Conservation (phyloP, 2,888 invertebrate species). For the Sclerodermus sp. region DNA sequence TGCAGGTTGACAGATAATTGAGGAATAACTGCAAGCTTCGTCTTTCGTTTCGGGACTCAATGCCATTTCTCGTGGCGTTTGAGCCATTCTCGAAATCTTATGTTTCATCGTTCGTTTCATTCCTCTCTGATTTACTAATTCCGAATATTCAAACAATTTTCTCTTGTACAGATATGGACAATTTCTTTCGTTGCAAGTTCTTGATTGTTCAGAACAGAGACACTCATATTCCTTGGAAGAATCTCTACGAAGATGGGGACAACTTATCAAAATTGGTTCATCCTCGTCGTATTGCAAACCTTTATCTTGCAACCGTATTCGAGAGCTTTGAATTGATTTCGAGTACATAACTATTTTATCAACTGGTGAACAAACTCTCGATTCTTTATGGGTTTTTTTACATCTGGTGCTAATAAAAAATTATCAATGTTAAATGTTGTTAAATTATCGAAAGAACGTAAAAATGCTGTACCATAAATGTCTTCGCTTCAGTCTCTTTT, state of each 20-base stretch:
- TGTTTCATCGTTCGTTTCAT: not conserved
- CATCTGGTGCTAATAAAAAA: not conserved
- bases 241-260: no score
- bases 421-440: not conserved
- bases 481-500: no score
- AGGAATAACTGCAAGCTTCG: slow-evolving; percentile 11
- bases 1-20: slow-evolving; percentile 5
- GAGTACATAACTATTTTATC: not conserved
- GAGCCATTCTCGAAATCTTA: not conserved
- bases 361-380: not conserved
- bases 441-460: no score
- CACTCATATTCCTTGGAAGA: no score
- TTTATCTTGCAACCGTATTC: not conserved
- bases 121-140: not conserved
- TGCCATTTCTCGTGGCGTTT: not conserved
- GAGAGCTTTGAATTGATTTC: not conserved
- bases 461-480: not conserved
- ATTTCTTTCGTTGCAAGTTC: no score
- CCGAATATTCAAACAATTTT: no score
- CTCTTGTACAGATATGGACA: no score
- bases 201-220: no score
- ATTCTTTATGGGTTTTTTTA: no score
- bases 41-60: not conserved
- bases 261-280: no score
- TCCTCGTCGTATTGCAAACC: no score